Evolutionary conservation across 2,113 vertebrate genomes (phyloP).

Genomic region (Silurus glanis): DNA sequence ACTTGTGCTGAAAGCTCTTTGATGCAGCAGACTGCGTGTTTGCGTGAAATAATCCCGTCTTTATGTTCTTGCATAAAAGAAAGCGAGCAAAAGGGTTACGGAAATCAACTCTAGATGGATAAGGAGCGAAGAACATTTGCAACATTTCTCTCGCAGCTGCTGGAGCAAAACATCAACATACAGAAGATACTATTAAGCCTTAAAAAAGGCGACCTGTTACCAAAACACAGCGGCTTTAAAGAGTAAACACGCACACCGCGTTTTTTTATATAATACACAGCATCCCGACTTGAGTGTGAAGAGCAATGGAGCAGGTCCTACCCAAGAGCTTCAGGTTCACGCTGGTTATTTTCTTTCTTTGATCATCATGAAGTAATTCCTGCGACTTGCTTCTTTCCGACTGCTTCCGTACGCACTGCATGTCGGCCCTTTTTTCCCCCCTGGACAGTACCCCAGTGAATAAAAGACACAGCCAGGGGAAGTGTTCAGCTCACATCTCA

Average conservation of each 20-base stretch:
- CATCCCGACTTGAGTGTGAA: background rate
- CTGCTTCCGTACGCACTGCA: conserved; percentile 65
- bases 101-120: background rate
- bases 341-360: conserved; percentile 45
- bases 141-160: background rate
- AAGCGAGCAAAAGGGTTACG: background rate
- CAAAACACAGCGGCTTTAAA: background rate
- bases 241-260: too few relatives aligned
- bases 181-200: too few relatives aligned
- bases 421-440: conserved; percentile 37
- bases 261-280: too few relatives aligned
- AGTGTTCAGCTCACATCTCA: conserved; percentile 14
- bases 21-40: background rate
- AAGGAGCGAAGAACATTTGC: background rate
- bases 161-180: background rate
- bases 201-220: too few relatives aligned
- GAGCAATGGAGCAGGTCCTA: conserved; percentile 53
- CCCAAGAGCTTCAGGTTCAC: conserved; percentile 65
- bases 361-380: conserved; percentile 53
- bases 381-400: conserved; percentile 60
- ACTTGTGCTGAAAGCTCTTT: background rate
- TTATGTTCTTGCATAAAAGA: background rate
- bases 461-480: background rate
- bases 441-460: background rate
- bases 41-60: background rate